Evolutionary conservation across 2,113 vertebrate genomes (phyloP), one percentile per base, ranked within the genome.

Genomic region (Gasterosteus nipponicus): DNA sequence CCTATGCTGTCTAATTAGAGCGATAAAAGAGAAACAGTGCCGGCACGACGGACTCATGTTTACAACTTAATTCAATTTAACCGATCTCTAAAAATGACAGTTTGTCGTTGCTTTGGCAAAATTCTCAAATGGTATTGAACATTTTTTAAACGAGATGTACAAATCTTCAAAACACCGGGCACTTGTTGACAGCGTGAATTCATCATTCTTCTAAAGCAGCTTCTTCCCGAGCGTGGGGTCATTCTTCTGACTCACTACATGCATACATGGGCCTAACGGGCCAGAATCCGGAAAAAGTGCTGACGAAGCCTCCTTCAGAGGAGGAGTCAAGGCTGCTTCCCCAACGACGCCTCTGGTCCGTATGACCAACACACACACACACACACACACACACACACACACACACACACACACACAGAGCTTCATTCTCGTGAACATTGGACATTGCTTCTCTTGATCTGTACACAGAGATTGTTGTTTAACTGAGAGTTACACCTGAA

Each of bases 1-100:
- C 80, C 71, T 82, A 59, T 64, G 70, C 53, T 58, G 57, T 73
- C 47, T 81, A 66, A 74, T 80, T 87, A 89, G 59, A 73, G 72
- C 29, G 63, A 88, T 85, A 73, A 77, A 78, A 79, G 54, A 58
- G 29, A 71, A 81, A 82, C 38, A 72, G 56, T 64, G 44, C 60
- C 73, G 80, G 46, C 56, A 75, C 42, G 53, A 76, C 54, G 72
- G 73, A 71, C 49, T 71, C 53, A 87, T 87, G 65, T 80, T 76
- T 41, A 58, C 69, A 57, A 77, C 56, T 72, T 80, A 16, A 84
- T 82, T 69, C 67, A 9, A 70, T 73, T 80, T n/a, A 78, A 65
- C 58, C 59, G 61, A 19, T 14, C 42, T 15, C 42, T 44, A 44
- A 44, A 44, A 44, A 11, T 12, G 0, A 44, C 11, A 44, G 42